Percentiles rank a stretch among this genome's conserved stretches.
Evolutionary conservation across 2,797 vertebrate genomes (phyloP).

Genomic region (Strix occidentalis): DNA sequence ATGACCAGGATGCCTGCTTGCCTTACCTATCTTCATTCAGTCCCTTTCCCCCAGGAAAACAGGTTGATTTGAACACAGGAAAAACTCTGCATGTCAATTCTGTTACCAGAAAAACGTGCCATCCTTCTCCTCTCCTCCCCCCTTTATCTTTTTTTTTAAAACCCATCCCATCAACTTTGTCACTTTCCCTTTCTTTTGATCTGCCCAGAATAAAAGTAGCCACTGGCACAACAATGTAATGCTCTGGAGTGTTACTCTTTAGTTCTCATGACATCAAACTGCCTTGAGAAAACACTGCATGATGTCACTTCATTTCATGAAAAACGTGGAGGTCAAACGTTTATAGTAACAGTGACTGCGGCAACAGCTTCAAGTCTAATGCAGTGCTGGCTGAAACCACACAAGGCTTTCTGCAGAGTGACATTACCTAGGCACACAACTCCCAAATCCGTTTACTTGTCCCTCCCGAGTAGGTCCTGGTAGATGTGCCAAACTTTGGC

Average conservation of each 20-base stretch:
- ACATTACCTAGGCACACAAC: accelerated
- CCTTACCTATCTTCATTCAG: neutral
- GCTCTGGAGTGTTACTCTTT: neutral
- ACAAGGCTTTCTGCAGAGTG: neutral
- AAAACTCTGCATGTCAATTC: neutral
- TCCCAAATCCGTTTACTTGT: neutral
- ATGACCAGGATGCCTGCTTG: accelerated
- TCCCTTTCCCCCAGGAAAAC: neutral
- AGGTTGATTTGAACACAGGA: neutral
- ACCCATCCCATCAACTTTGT: accelerated
- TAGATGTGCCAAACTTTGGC: neutral
- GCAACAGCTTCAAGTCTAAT: neutral
- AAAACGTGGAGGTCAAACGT: neutral
- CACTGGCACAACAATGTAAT: neutral
- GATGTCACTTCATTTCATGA: neutral
- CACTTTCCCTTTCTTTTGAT: neutral
- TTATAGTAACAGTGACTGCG: neutral
- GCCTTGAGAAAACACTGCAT: neutral
- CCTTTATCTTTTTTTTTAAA: neutral
- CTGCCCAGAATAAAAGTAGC: neutral
- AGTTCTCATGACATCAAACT: neutral
- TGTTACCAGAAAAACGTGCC: neutral
- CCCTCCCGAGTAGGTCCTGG: neutral
- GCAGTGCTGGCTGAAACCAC: neutral
- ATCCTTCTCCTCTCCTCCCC: accelerated